Base-by-base conservation (phyloP, 2,113 vertebrate genomes). In the Leptobrachium leishanense region DNA sequence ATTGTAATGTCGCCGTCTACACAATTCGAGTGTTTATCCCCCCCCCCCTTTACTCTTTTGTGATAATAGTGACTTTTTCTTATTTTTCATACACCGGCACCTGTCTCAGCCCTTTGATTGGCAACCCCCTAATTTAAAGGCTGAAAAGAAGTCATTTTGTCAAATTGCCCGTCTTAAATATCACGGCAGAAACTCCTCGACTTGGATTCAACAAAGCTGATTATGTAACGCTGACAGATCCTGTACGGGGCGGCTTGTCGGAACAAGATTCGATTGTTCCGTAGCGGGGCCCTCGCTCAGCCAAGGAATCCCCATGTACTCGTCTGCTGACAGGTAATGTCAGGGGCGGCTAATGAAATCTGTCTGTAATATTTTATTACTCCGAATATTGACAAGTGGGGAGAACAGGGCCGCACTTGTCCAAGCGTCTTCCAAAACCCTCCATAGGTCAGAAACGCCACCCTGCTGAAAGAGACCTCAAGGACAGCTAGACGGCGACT, bases 191-290 rank as follows among this genome's bases (percentile, higher is more conserved):
- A 59, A 80, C 72, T 82, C 82, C 84, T 6, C 78, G 65, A 85
- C 83, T 86, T 86, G 86, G 85, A 85, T 82, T 87, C 87, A 84
- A 6, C 83, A 85, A 85, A 86, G 83, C 87, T 88, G 87, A 91
- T 90, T 88, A 87, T 89, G 87, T 86, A 85, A 85, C 86, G 88
- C 83, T 89, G 89, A 91, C 85, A 88, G 89, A 83, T 85, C 81
- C 70, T 77, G 72, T 6, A 40, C 72, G 68, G 78, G 83, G 53
- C n/a, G 85, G 62, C 88, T 85, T 90, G 90, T 91, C 79, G 70
- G 82, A 76, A 90, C 89, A 90, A 87, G 88, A 84, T 85, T 82
- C 85, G 86, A 90, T 88, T 90, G 85, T 91, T 83, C 84, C 59
- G 87, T 88, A 84, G 82, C 74, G 84, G 78, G 55, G 81, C 82